Conservation (phyloP, 2,888 invertebrate species). For the Phrixothrix hirtus region DNA sequence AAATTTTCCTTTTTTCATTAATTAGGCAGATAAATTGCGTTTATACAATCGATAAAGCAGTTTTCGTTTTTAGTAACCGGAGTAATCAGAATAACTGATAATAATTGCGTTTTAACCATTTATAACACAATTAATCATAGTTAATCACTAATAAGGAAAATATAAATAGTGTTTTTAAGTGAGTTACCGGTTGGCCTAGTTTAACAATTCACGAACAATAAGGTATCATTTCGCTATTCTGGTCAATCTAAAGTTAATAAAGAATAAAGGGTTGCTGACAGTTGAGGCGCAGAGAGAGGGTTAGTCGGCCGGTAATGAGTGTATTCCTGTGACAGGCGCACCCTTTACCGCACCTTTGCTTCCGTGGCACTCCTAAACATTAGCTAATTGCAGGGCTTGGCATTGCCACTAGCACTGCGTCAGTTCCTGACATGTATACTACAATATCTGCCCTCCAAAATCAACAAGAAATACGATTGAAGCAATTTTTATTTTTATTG, state of each 20-base stretch:
- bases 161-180: too few species aligned
- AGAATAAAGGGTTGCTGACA: constrained; percentile 23
- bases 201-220: constrained; percentile 5
- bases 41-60: too few species aligned
- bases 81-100: too few species aligned
- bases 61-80: too few species aligned
- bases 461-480: not conserved
- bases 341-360: constrained; percentile 35
- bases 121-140: too few species aligned
- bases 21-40: too few species aligned
- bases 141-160: too few species aligned
- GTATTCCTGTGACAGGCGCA: constrained; percentile 34
- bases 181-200: constrained; percentile 4
- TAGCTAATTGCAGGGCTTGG: constrained; percentile 49
- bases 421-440: constrained; percentile 35
- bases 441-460: constrained; percentile 30
- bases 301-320: constrained; percentile 35
- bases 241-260: constrained; percentile 7
- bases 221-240: constrained; percentile 7
- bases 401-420: constrained; percentile 38
- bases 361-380: constrained; percentile 44
- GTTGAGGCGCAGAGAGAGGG: constrained; percentile 20
- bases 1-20: too few species aligned
- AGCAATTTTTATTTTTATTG: constrained; percentile 8
- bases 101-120: too few species aligned